phyloP scores from a whole-genome alignment of 1,140 invertebrate genomes.

The Sarcophaga peregrina region DNA sequence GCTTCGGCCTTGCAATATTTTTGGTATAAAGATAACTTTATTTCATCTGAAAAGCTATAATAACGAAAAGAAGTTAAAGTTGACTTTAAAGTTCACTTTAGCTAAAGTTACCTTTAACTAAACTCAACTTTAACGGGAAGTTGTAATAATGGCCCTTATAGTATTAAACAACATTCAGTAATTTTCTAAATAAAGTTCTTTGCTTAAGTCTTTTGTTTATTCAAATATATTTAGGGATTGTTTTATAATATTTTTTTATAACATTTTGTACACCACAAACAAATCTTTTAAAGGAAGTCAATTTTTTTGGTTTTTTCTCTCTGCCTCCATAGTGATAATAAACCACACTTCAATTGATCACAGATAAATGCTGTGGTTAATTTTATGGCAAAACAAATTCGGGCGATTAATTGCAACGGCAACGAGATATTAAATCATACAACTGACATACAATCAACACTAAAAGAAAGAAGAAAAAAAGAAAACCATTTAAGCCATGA shows the following conservation, averaged over 20 bases:
- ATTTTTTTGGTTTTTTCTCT: not conserved
- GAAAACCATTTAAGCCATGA: too few species aligned
- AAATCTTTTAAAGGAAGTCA: not conserved
- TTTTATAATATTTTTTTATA: too few species aligned
- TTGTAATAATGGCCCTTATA: too few species aligned
- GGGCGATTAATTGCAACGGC: not conserved
- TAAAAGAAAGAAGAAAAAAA: not conserved
- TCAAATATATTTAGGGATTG: too few species aligned
- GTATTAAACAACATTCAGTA: too few species aligned
- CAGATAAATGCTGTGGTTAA: not conserved
- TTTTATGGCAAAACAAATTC: not conserved
- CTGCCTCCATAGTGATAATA: not conserved
- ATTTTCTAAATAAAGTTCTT: not conserved
- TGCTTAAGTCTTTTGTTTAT: not conserved
- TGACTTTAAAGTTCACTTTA: too few species aligned
- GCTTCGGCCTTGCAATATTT: too few species aligned
- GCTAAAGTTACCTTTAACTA: too few species aligned
- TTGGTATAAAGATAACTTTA: too few species aligned
- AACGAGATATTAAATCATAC: conserved; percentile 1
- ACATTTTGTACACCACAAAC: not conserved
- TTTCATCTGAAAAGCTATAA: too few species aligned
- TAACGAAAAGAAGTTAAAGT: too few species aligned
- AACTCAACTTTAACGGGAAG: too few species aligned
- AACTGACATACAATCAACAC: conserved; percentile 14
- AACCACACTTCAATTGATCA: not conserved